Percentiles rank a stretch among this genome's conserved stretches.
Evolutionary conservation across 2,888 invertebrate genomes (phyloP).

Genomic region (Leptopilina myrica): DNA sequence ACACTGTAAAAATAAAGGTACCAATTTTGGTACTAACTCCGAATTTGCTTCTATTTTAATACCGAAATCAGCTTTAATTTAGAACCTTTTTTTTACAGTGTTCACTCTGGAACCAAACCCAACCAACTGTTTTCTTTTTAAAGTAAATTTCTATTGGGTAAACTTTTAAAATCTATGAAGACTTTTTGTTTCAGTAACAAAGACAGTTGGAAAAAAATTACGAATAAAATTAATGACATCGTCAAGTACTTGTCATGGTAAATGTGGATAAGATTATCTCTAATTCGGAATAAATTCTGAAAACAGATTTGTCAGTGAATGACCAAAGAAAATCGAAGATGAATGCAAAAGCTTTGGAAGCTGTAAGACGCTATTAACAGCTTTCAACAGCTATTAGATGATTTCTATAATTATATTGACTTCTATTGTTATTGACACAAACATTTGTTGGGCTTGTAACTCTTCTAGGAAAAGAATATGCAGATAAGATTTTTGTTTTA

Average conservation of each 20-base stretch:
- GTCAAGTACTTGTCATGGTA: background rate
- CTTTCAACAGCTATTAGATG: slow-evolving; percentile 41
- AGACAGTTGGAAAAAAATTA: slow-evolving; percentile 37
- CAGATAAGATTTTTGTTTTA: slow-evolving; percentile 28
- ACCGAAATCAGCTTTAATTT: too few relatives aligned
- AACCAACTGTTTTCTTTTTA: too few relatives aligned
- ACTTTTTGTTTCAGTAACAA: too few relatives aligned
- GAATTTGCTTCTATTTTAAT: too few relatives aligned
- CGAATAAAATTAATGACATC: slow-evolving; percentile 41
- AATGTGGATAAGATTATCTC: slow-evolving; percentile 10
- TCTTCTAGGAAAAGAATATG: slow-evolving; percentile 38
- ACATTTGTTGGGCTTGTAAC: slow-evolving; percentile 33
- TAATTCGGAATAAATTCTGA: background rate
- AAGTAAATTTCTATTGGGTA: too few relatives aligned
- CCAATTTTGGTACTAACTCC: too few relatives aligned
- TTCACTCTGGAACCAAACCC: too few relatives aligned
- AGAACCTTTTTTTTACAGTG: too few relatives aligned
- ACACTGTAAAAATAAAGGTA: too few relatives aligned
- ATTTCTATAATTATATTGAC: slow-evolving; percentile 32
- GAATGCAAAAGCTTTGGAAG: slow-evolving; percentile 39
- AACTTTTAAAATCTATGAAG: too few relatives aligned
- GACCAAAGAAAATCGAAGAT: slow-evolving; percentile 39
- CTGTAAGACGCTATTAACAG: slow-evolving; percentile 47
- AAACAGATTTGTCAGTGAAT: slow-evolving; percentile 44
- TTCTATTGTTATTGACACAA: slow-evolving; percentile 28